These are phyloP conservation scores for Yponomeuta evonymella DNA, from an alignment of 2,888 invertebrate genomes.

Conservation along the genomic window DNA sequence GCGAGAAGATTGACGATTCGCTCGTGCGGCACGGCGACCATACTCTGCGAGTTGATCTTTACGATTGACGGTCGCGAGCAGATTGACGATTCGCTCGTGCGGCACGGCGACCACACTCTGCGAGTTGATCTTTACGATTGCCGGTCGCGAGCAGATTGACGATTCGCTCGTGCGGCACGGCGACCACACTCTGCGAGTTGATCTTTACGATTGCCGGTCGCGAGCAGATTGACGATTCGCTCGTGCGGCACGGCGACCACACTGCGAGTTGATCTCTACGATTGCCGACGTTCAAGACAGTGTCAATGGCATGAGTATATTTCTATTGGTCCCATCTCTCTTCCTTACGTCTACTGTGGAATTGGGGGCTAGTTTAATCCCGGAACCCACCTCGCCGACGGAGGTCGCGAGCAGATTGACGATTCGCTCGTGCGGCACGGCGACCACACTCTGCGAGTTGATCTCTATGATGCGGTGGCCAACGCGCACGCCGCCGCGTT, in stretches of 20 bases:
- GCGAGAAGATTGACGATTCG: constrained; percentile 99
- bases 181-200: constrained; percentile 99
- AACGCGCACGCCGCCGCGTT: constrained; percentile 98
- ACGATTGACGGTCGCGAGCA: too few relatives aligned
- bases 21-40: constrained; percentile 95
- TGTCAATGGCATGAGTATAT: too few relatives aligned
- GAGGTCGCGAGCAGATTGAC: constrained; percentile 99
- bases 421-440: constrained; percentile 99
- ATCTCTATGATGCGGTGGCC: constrained; percentile 99
- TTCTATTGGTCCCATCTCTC: too few relatives aligned
- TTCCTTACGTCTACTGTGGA: neutral
- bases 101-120: constrained; percentile 99
- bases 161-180: constrained; percentile 99
- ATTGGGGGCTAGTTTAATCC: neutral
- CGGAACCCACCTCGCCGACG: constrained; percentile 91
- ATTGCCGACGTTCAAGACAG: constrained; percentile 62
- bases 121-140: constrained; percentile 99
- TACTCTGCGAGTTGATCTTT: too few relatives aligned
- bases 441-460: constrained; percentile 99
- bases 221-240: constrained; percentile 98
- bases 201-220: constrained; percentile 99
- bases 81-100: constrained; percentile 99
- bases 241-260: constrained; percentile 99
- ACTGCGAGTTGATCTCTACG: constrained; percentile 99
- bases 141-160: constrained; percentile 99